Evolutionary conservation across 2,113 vertebrate genomes (phyloP).

Genomic region (Podocnemis expansa): DNA sequence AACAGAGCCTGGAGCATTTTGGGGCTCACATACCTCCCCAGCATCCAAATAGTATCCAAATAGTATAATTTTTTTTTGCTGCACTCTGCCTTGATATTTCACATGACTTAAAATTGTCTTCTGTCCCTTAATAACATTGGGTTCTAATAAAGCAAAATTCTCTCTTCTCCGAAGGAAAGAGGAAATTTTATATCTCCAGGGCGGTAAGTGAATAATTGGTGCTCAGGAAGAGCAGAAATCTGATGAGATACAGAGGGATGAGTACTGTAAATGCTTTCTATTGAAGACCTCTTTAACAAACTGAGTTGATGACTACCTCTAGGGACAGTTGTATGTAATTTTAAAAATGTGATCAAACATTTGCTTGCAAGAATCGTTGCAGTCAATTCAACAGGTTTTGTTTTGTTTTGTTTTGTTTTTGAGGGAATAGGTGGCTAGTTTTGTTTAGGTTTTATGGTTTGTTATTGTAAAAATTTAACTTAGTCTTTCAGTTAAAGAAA

Average conservation of each 20-base stretch:
- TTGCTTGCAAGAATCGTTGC: constrained; percentile 23
- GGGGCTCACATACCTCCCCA: no score
- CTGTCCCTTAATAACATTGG: background rate
- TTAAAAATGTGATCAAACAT: constrained; percentile 58
- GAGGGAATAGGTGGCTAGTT: background rate
- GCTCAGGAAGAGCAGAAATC: background rate
- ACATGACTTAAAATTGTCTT: background rate
- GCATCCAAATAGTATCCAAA: no score
- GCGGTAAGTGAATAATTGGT: background rate
- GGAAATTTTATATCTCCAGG: constrained; percentile 13
- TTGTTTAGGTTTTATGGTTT: background rate
- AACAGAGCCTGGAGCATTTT: no score
- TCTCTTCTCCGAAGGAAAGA: background rate
- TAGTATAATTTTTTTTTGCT: no score
- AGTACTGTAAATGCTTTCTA: background rate
- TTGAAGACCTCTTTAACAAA: background rate
- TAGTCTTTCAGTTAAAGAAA: constrained; percentile 60
- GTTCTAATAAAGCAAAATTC: background rate
- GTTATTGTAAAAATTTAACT: constrained; percentile 25
- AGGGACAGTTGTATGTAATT: constrained; percentile 29
- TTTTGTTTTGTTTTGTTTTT: constrained; percentile 43
- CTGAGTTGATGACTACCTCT: background rate
- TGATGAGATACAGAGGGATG: background rate
- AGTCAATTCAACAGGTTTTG: background rate
- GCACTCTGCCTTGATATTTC: no score